Evolutionary conservation across 1,140 invertebrate species (phyloP).

Genomic region (Meloidogyne floridensis): DNA sequence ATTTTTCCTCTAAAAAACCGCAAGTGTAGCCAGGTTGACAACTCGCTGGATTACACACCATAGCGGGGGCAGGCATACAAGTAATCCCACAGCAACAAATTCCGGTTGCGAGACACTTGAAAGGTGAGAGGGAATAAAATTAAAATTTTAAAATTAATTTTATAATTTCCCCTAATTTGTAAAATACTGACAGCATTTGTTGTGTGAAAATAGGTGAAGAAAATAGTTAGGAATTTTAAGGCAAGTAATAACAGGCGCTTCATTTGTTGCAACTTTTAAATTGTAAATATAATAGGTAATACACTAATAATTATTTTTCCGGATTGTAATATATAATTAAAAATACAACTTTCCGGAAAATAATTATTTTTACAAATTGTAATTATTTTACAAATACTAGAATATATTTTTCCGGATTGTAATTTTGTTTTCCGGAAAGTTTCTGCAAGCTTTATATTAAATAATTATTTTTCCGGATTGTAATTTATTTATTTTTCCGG

Average conservation of each 20-base stretch:
- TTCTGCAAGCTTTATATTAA: background rate
- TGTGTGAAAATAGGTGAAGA: background rate
- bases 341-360: background rate
- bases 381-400: background rate
- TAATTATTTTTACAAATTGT: background rate
- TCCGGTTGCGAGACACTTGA: conserved; percentile 18
- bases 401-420: background rate
- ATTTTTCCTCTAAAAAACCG: conserved; percentile 13
- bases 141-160: background rate
- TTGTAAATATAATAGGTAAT: background rate
- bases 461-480: background rate
- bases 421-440: conserved; percentile 5
- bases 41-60: conserved; percentile 35
- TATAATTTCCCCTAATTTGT: background rate
- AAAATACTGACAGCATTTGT: background rate
- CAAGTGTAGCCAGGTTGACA: conserved; percentile 56
- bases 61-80: conserved; percentile 34
- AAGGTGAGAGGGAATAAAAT: background rate
- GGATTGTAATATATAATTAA: background rate
- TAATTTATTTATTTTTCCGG: too few relatives aligned
- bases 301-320: background rate
- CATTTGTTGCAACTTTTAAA: background rate
- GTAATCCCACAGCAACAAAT: conserved; percentile 28
- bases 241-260: background rate
- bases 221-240: background rate